Evolutionary conservation across 2,888 invertebrate species (phyloP).

Genomic region (Rotaria socialis): DNA sequence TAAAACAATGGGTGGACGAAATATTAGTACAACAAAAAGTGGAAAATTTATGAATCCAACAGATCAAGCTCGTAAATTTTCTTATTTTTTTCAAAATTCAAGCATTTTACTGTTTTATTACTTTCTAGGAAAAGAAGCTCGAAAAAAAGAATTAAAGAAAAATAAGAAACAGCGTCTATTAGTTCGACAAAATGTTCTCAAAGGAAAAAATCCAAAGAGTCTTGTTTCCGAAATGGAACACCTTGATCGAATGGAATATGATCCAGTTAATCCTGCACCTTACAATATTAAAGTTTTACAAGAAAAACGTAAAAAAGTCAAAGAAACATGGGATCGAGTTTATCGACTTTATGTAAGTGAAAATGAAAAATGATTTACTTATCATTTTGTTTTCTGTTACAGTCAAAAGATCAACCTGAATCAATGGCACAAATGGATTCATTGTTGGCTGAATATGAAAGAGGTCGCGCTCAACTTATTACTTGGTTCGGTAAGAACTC

Average conservation of each 20-base stretch:
- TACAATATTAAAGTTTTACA: conserved; percentile 91
- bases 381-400: no score
- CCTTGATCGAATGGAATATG: conserved; percentile 88
- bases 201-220: conserved; percentile 83
- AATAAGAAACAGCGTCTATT: conserved; percentile 93
- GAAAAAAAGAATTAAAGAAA: conserved; percentile 93
- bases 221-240: conserved; percentile 67
- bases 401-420: neutral
- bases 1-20: conserved; percentile 75
- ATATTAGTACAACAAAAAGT: conserved; percentile 98
- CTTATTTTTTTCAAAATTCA: no score
- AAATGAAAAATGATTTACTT: no score
- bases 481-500: no score
- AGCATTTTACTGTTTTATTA: no score
- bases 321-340: conserved; percentile 70
- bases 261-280: conserved; percentile 86
- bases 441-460: neutral
- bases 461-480: neutral
- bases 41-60: conserved; percentile 99
- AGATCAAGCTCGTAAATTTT: conserved; percentile 76
- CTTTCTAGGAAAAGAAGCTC: conserved; percentile 65
- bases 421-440: neutral
- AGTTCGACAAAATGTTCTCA: conserved; percentile 89
- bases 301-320: conserved; percentile 88
- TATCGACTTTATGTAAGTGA: neutral